Evolutionary conservation across 2,888 invertebrate genomes (phyloP).

Genomic region (Malacosoma neustria): DNA sequence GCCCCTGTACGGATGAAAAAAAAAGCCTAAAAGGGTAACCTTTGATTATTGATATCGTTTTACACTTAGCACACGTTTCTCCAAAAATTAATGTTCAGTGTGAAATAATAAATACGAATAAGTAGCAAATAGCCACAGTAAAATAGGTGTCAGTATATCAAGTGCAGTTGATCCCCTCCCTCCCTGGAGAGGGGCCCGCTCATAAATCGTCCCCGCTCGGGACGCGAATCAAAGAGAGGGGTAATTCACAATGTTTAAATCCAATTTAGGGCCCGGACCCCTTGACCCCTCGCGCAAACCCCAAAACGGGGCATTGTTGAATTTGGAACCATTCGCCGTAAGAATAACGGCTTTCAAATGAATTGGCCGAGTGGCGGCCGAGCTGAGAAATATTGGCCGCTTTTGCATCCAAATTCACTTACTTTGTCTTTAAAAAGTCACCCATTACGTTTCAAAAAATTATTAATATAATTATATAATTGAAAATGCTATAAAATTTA

Average conservation of each 20-base stretch:
- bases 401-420: too few species aligned
- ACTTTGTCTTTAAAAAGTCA: too few species aligned
- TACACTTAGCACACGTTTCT: too few species aligned
- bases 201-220: slow-evolving; percentile 67
- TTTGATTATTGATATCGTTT: too few species aligned
- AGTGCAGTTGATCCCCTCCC: background rate
- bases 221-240: slow-evolving; percentile 67
- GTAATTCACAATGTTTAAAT: slow-evolving; percentile 70
- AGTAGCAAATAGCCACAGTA: background rate
- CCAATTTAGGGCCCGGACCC: slow-evolving; percentile 40
- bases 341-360: background rate
- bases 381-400: background rate
- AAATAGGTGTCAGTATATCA: background rate
- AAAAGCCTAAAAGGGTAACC: too few species aligned
- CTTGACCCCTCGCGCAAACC: background rate
- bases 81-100: too few species aligned
- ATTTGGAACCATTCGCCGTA: background rate
- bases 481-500: too few species aligned
- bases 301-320: background rate
- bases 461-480: too few species aligned
- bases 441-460: too few species aligned
- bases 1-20: too few species aligned
- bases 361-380: background rate
- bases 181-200: slow-evolving; percentile 16
- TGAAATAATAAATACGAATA: background rate